Evolutionary conservation across 2,113 vertebrate species (phyloP).

Genomic region (Corythaixoides concolor): DNA sequence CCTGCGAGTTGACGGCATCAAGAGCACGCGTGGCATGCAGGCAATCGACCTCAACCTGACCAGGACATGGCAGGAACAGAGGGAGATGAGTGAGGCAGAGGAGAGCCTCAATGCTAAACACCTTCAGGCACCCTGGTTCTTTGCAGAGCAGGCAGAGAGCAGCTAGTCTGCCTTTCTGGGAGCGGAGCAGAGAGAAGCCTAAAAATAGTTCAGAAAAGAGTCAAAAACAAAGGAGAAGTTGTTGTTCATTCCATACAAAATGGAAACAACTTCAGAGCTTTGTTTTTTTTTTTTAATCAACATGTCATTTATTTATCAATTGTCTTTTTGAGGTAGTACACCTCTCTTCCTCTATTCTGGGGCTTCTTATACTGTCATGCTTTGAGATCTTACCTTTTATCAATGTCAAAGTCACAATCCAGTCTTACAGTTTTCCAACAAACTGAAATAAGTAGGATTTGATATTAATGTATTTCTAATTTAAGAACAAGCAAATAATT

Average conservation of each 20-base stretch:
- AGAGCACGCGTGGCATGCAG: fast-evolving
- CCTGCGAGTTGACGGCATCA: background rate
- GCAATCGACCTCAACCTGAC: background rate
- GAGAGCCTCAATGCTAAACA: background rate
- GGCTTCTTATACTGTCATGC: background rate
- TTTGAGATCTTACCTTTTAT: background rate
- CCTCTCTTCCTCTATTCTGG: background rate
- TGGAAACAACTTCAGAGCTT: background rate
- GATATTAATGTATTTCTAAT: background rate
- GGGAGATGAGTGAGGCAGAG: background rate
- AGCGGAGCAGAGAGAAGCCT: background rate
- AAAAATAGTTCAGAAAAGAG: background rate
- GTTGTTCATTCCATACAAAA: background rate
- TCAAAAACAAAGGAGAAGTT: background rate
- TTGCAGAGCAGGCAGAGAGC: background rate
- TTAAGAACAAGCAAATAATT: background rate
- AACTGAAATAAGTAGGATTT: background rate
- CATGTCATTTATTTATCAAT: background rate
- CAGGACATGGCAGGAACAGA: background rate
- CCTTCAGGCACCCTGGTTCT: background rate
- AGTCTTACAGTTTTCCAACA: background rate
- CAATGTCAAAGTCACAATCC: background rate
- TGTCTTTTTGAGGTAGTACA: background rate
- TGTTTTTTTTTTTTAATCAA: background rate
- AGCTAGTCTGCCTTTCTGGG: background rate